Base-by-base conservation (phyloP, 2,888 invertebrate genomes). In the Ischnus inquisitorius region DNA sequence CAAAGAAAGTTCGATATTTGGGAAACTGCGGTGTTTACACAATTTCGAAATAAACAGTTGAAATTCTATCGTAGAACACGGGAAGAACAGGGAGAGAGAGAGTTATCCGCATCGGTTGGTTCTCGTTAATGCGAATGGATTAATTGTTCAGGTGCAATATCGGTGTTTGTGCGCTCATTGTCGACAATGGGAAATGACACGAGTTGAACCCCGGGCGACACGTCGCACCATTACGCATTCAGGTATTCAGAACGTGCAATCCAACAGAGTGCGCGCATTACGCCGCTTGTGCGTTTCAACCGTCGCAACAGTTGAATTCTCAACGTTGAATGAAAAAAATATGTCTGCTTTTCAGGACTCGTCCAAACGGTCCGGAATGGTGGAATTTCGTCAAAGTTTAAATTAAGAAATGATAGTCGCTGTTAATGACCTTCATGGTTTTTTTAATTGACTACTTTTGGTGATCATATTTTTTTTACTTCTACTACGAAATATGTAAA, bases 161-260 rank as follows among this genome's bases (percentile, higher is more conserved):
- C 12, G 54, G 22, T 54, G 54, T 54, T 54, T 22, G 54, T 22
- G 48, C 16, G 67, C 74, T 68, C 74, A 75, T 67, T 82, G 64
- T 67, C 77, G 65, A 82, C n/a, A 68, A 41, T 67, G 69, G 68
- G 54, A 71, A 76, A 82, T 77, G 54, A 54, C 14, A 65, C 62
- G 64, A 60, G 60, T 67, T 62, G 68, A 54, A 60, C 34, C 39
- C 25, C 43, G 43, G 39, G 48, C 65, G 76, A 77, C 60, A 77
- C 65, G 77, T 60, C 54, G 71, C 77, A 41, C 77, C 77, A 82
- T 77, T 82, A 77, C 77, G 71, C 54, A 82, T 77, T 82, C 82
- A 48, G 76, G 72, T 65, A 57, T 51, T 65, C 57, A 77, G 65
- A 77, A 77, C 72, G 71, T 48, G 65, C n/a, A 72, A 28, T n/a